Percentiles rank a stretch among this genome's conserved stretches.
These are phyloP conservation scores for Euplexia lucipara DNA, from an alignment of 2,888 invertebrate species.

Conservation along the genomic window DNA sequence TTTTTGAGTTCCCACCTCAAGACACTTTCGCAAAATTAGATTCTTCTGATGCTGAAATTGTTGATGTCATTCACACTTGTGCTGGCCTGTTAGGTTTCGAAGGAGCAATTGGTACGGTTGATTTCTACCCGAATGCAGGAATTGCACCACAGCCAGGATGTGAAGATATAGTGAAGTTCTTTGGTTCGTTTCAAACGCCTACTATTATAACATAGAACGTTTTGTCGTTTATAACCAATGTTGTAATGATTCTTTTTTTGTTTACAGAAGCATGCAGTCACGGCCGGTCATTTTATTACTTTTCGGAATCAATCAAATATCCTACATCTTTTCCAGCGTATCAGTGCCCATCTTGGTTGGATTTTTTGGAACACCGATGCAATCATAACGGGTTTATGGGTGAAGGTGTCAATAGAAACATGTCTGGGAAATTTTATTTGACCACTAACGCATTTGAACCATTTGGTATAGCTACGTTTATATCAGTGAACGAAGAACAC, in stretches of 20 bases:
- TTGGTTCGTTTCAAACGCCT: slow-evolving; percentile 66
- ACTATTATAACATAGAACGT: background rate
- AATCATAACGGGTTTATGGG: slow-evolving; percentile 88
- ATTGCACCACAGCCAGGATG: slow-evolving; percentile 92
- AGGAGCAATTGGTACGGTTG: slow-evolving; percentile 92
- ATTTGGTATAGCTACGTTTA: slow-evolving; percentile 78
- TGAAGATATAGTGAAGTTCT: slow-evolving; percentile 80
- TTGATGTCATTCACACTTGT: slow-evolving; percentile 93
- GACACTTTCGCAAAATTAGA: slow-evolving; percentile 91
- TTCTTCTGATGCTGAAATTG: slow-evolving; percentile 91
- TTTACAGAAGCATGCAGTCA: slow-evolving; percentile 93
- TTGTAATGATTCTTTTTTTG: slow-evolving; percentile 10
- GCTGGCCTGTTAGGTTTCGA: slow-evolving; percentile 92
- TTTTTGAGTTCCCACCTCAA: slow-evolving; percentile 91
- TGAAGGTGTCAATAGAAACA: slow-evolving; percentile 78
- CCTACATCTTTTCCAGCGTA: slow-evolving; percentile 88
- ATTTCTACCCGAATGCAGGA: slow-evolving; percentile 94
- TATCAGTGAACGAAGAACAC: background rate
- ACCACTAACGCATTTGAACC: slow-evolving; percentile 89
- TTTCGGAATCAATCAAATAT: slow-evolving; percentile 91
- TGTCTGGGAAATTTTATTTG: slow-evolving; percentile 91
- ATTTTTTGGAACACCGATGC: slow-evolving; percentile 72
- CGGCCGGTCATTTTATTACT: slow-evolving; percentile 91
- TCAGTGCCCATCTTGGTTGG: slow-evolving; percentile 87
- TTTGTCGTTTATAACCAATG: background rate